Conservation (phyloP, 2,113 vertebrate species). For the Urocolius indicus region DNA sequence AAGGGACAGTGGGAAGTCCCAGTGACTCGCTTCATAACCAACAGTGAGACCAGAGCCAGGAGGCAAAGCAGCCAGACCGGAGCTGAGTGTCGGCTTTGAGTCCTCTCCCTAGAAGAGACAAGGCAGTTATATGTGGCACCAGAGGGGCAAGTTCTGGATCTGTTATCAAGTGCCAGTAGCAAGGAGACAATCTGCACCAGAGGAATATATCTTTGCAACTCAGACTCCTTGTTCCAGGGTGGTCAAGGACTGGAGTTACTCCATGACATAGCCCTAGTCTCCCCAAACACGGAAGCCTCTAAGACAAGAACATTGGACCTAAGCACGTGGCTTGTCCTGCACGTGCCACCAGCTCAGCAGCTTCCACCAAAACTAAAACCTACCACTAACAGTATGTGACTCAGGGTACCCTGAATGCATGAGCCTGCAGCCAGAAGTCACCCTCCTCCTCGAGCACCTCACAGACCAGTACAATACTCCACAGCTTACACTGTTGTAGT, state of each 20-base stretch:
- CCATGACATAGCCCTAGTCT: not conserved
- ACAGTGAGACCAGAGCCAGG: not conserved
- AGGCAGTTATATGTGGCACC: not conserved
- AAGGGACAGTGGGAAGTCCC: not conserved
- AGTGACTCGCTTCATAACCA: not conserved
- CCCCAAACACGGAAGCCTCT: not conserved
- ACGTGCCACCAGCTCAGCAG: not conserved
- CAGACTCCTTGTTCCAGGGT: not conserved
- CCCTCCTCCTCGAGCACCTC: not conserved
- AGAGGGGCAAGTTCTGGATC: not conserved
- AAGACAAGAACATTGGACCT: not conserved
- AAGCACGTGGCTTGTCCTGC: not conserved
- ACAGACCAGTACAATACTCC: not conserved
- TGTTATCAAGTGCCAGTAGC: rapidly evolving
- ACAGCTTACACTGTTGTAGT: rapidly evolving
- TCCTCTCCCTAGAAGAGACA: not conserved
- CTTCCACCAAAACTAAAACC: not conserved
- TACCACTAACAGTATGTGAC: rapidly evolving
- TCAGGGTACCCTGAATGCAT: not conserved
- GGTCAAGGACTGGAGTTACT: not conserved
- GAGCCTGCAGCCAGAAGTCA: not conserved
- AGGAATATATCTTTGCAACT: not conserved
- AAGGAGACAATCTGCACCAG: not conserved
- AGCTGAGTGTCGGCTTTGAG: not conserved
- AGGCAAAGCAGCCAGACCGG: not conserved